These are phyloP conservation scores for honey bee (Apis mellifera) DNA, from an alignment of 1,140 invertebrate genomes.

Conservation along the genomic window DNA sequence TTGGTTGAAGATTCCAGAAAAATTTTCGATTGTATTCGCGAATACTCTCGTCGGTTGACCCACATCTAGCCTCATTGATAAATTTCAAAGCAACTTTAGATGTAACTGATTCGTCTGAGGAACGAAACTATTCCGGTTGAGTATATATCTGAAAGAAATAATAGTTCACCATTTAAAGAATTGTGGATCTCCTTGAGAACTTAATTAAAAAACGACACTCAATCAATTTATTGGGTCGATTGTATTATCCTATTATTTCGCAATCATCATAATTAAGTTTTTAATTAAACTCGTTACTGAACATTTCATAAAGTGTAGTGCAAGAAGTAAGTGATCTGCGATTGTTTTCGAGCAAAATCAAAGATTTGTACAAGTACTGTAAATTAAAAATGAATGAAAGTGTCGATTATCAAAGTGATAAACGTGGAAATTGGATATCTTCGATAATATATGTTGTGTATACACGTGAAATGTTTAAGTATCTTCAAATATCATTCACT, in stretches of 20 bases:
- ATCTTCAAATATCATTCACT: too few relatives aligned
- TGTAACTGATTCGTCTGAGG: slow-evolving; percentile 20
- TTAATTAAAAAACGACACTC: not conserved
- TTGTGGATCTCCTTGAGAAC: not conserved
- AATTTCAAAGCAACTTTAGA: slow-evolving; percentile 32
- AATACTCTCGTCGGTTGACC: slow-evolving; percentile 37
- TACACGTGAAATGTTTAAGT: too few relatives aligned
- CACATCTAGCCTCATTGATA: slow-evolving; percentile 25
- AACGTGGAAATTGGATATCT: too few relatives aligned
- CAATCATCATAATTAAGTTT: not conserved
- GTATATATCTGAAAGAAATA: not conserved
- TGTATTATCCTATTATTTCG: not conserved
- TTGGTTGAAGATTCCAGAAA: slow-evolving; percentile 27
- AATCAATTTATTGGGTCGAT: not conserved
- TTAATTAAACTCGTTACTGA: not conserved
- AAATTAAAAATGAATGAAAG: too few relatives aligned
- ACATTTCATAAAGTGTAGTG: too few relatives aligned
- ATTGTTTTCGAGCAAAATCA: too few relatives aligned
- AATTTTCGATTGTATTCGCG: slow-evolving; percentile 13
- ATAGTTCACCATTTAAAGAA: not conserved
- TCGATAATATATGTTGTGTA: too few relatives aligned
- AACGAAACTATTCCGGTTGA: not conserved
- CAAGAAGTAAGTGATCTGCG: too few relatives aligned
- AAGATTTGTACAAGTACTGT: too few relatives aligned
- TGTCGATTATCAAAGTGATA: too few relatives aligned